Evolutionary conservation across 2,113 vertebrate species (phyloP).

Genomic region (Saimiri boliviensis): DNA sequence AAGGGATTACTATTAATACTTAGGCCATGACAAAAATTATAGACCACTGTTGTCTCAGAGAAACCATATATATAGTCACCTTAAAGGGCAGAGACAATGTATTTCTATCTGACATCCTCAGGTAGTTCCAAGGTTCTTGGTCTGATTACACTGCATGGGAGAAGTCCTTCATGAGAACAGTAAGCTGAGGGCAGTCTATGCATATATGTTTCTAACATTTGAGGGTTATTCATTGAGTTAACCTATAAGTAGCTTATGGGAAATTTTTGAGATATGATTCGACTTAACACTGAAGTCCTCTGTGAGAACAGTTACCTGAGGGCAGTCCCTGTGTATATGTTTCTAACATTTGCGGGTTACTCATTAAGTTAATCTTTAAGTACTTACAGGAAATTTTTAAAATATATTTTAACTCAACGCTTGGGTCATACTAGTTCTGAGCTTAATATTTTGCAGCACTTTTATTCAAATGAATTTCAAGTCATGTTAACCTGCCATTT

Average conservation of each 20-base stretch:
- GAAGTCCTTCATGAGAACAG: not conserved
- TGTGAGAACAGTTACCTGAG: not conserved
- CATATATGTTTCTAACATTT: not conserved
- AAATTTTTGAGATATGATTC: not conserved
- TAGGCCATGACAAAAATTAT: not conserved
- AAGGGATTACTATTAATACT: not conserved
- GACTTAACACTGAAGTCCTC: not conserved
- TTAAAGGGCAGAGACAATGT: not conserved
- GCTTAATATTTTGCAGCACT: not conserved
- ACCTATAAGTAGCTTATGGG: not conserved
- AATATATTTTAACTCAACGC: not conserved
- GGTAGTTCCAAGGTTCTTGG: not conserved
- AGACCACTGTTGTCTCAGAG: not conserved
- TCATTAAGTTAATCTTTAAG: not conserved
- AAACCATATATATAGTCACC: not conserved
- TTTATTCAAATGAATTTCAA: slow-evolving; percentile 46
- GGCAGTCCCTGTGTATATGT: fast-evolving
- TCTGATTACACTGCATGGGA: not conserved
- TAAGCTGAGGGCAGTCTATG: not conserved
- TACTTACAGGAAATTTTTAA: not conserved
- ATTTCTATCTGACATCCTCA: not conserved
- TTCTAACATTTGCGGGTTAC: not conserved
- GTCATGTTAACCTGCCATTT: slow-evolving; percentile 20
- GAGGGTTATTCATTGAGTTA: not conserved
- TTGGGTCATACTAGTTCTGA: not conserved